Evolutionary conservation across 2,888 invertebrate species (phyloP).

Genomic region (Spialia ferax): DNA sequence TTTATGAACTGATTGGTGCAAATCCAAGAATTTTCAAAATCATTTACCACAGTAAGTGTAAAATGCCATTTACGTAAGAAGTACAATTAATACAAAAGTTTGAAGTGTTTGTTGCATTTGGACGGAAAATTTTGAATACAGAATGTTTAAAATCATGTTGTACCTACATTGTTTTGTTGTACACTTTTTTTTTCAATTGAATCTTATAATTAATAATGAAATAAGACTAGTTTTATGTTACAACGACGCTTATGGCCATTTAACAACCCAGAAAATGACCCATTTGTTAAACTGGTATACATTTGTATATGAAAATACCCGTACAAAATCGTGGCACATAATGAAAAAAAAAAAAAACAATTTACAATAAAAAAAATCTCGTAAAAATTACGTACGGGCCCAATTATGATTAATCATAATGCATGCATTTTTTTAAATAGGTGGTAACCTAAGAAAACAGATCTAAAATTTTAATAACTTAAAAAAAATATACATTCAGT

Average conservation of each 20-base stretch:
- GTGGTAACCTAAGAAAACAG: conserved; percentile 57
- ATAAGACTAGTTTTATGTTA: conserved; percentile 23
- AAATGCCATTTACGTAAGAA: too few species aligned
- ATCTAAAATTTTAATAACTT: conserved; percentile 60
- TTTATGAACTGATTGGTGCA: conserved; percentile 7
- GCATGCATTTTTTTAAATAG: conserved; percentile 12
- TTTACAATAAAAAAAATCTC: conserved; percentile 40
- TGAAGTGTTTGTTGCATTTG: conserved; percentile 49
- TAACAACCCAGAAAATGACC: conserved; percentile 34
- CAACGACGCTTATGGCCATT: neutral
- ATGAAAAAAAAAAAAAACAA: conserved; percentile 53
- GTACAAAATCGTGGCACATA: conserved; percentile 77
- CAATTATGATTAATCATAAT: conserved; percentile 43
- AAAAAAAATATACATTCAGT: conserved; percentile 67
- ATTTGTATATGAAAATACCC: conserved; percentile 64
- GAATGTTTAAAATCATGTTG: conserved; percentile 44
- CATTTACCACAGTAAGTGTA: neutral
- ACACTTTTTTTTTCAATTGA: conserved; percentile 5
- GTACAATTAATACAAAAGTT: conserved; percentile 43
- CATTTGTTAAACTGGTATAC: conserved; percentile 26
- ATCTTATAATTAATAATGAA: conserved; percentile 22
- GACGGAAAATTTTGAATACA: conserved; percentile 46
- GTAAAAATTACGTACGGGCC: conserved; percentile 60
- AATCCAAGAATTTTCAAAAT: neutral
- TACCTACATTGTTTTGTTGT: too few species aligned